These are phyloP conservation scores for Excalfactoria chinensis DNA, from an alignment of 2,113 vertebrate genomes.

Conservation along the genomic window DNA sequence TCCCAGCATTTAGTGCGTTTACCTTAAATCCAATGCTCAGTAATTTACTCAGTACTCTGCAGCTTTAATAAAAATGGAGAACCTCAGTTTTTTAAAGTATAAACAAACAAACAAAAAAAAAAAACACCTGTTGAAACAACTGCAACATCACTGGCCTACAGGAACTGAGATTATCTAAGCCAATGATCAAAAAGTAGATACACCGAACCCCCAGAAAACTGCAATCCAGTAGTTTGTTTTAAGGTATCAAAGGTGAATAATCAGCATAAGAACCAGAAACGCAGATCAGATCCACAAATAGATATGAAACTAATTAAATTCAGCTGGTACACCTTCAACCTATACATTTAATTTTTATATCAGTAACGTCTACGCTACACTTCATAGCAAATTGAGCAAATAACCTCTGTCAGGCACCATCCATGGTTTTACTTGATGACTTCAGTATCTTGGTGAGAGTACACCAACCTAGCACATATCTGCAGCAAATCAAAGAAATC, in stretches of 20 bases:
- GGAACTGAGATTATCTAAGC: not conserved
- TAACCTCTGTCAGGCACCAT: rapidly evolving
- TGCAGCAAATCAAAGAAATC: not conserved
- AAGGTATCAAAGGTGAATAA: not conserved
- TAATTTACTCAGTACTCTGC: too few species aligned
- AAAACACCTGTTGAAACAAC: not conserved
- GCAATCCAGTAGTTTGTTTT: not conserved
- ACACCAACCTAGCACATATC: not conserved
- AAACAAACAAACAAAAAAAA: not conserved
- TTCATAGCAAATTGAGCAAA: not conserved
- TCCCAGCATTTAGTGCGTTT: not conserved
- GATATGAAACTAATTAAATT: not conserved
- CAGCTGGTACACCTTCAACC: not conserved
- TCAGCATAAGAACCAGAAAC: not conserved
- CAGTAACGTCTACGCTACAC: not conserved
- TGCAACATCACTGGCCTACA: not conserved
- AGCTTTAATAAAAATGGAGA: not conserved
- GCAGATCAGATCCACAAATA: not conserved
- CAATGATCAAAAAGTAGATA: not conserved
- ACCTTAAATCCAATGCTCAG: not conserved
- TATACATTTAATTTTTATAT: not conserved
- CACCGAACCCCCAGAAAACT: rapidly evolving
- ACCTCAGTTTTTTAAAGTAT: not conserved
- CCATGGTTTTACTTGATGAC: not conserved
- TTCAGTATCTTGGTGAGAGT: not conserved